Evolutionary conservation across 2,797 vertebrate genomes (phyloP).

Genomic region (Urophycis tenuis): DNA sequence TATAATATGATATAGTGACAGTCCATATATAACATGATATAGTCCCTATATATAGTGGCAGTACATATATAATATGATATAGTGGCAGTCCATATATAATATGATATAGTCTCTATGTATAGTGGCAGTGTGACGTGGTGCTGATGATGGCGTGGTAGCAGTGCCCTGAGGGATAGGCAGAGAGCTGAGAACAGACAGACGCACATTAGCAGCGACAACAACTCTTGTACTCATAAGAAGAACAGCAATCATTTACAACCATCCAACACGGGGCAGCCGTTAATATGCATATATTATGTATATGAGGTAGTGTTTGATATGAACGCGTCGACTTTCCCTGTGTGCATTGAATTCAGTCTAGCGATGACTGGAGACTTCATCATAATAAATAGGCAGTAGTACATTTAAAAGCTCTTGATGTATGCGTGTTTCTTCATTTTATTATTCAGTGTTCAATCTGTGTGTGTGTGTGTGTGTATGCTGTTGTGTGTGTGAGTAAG

Average conservation of each 20-base stretch:
- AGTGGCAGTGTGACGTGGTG: too few species aligned
- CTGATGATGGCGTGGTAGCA: too few species aligned
- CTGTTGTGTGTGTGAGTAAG: not conserved
- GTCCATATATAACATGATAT: too few species aligned
- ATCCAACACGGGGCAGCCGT: not conserved
- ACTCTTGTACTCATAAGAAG: not conserved
- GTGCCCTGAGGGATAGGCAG: not conserved
- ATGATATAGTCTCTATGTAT: too few species aligned
- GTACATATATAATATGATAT: too few species aligned
- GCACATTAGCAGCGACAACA: not conserved
- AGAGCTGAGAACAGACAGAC: not conserved
- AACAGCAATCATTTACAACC: not conserved
- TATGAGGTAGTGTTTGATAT: not conserved
- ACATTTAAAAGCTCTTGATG: constrained; percentile 30
- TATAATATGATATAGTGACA: too few species aligned
- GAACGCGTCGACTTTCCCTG: not conserved
- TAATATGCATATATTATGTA: not conserved
- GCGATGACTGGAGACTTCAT: not conserved
- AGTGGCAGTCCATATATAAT: too few species aligned
- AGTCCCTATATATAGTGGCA: too few species aligned
- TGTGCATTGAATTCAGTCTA: not conserved
- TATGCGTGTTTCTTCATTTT: not conserved
- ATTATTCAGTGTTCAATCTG: not conserved
- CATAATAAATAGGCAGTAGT: constrained; percentile 21
- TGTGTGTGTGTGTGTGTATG: not conserved